Conservation (phyloP, 2,113 vertebrate genomes). For the Spilogale gracilis region DNA sequence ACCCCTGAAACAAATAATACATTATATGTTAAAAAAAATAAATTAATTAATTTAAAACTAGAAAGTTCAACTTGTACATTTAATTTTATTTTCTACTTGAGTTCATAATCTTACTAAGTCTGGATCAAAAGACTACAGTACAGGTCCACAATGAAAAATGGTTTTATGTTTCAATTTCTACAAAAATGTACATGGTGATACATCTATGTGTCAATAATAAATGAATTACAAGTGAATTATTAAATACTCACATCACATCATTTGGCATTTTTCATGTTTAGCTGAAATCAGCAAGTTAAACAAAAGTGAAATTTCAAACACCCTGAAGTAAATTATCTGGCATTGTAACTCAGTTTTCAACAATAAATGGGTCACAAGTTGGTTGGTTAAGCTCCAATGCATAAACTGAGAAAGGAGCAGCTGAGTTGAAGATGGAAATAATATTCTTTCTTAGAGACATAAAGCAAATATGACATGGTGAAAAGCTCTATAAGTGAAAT, state of each 20-base stretch:
- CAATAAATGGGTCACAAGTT: slow-evolving; percentile 59
- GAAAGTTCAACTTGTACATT: not conserved
- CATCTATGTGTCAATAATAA: slow-evolving; percentile 12
- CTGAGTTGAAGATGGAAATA: slow-evolving; percentile 70
- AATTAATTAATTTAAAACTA: no score
- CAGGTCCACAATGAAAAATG: not conserved
- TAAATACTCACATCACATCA: slow-evolving; percentile 20
- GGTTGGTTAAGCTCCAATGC: slow-evolving; percentile 33
- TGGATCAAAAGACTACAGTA: not conserved
- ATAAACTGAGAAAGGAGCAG: slow-evolving; percentile 70
- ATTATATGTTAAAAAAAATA: no score
- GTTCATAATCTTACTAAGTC: not conserved
- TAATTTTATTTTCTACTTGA: not conserved
- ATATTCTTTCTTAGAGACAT: slow-evolving; percentile 30
- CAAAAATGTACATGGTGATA: not conserved
- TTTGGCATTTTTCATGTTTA: slow-evolving; percentile 44
- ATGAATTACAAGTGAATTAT: slow-evolving; percentile 26
- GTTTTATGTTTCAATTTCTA: slow-evolving; percentile 12
- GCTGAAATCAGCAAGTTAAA: slow-evolving; percentile 59
- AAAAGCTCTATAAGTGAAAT: slow-evolving; percentile 23
- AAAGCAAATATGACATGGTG: slow-evolving; percentile 24
- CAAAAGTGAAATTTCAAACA: slow-evolving; percentile 51
- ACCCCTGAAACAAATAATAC: no score
- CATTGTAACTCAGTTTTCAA: slow-evolving; percentile 52
- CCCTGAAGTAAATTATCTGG: slow-evolving; percentile 61